Percentiles rank a stretch among this genome's conserved stretches.
Evolutionary conservation across 2,113 vertebrate species (phyloP).

Genomic region (Brachionichthys hirsutus): DNA sequence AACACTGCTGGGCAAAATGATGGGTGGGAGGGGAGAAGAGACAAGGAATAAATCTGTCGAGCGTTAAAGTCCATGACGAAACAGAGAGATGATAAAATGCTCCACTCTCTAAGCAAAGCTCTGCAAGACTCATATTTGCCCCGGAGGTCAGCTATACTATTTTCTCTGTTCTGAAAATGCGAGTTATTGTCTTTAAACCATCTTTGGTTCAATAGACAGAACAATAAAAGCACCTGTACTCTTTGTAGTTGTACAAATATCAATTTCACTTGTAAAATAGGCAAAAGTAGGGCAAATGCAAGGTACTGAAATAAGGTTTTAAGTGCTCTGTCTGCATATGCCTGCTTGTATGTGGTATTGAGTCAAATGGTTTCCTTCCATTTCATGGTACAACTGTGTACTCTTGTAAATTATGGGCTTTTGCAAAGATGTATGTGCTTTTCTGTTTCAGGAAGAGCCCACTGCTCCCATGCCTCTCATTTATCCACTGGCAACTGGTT

Average conservation of each 20-base stretch:
- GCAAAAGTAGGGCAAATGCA: too few relatives aligned
- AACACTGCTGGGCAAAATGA: slow-evolving; percentile 11
- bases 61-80: slow-evolving; percentile 45
- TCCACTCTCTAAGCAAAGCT: background rate
- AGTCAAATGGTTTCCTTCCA: background rate
- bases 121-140: background rate
- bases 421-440: slow-evolving; percentile 2
- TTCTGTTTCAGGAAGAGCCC: slow-evolving; percentile 17
- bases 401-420: slow-evolving; percentile 3
- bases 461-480: slow-evolving; percentile 43
- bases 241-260: too few relatives aligned
- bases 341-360: slow-evolving; percentile 9
- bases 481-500: slow-evolving; percentile 53
- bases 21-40: background rate
- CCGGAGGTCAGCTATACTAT: too few relatives aligned
- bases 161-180: too few relatives aligned
- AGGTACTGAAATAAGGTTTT: too few relatives aligned
- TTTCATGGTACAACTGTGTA: slow-evolving; percentile 7
- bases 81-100: slow-evolving; percentile 28
- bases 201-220: background rate
- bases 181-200: too few relatives aligned
- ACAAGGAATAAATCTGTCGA: slow-evolving; percentile 49
- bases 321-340: background rate
- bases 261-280: too few relatives aligned
- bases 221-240: background rate